Evolutionary conservation across 2,888 invertebrate genomes (phyloP), one percentile per base, ranked within the genome.

Genomic region (Apocheima hispidaria): DNA sequence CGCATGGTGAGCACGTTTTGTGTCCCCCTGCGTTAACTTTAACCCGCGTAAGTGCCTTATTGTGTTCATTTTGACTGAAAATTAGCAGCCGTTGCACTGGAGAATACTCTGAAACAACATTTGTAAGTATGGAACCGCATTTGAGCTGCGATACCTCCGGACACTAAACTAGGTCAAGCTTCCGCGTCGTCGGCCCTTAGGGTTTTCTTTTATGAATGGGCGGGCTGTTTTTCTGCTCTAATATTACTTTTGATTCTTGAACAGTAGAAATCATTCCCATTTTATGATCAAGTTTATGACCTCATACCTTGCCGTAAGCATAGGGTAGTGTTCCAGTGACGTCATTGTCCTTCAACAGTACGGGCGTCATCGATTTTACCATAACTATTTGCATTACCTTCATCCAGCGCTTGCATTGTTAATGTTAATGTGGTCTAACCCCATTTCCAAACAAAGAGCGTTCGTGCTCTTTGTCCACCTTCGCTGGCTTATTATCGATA

Each of bases 141-240:
- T 60, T 50, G 60, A 55, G 54, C 64, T 59, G 66, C 53, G 60
- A 63, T 63, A 71, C 70, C 71, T 69, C 66, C 63, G 60, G 72
- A 77, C 70, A 54, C 53, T 69, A 70, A 92, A 84, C 75, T 91
- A 84, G 92, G 92, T 91, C 92, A 91, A 79, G 83, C 88, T 86
- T 85, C 86, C 85, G 87, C 82, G 90, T 87, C 86, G 88, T 86
- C 86, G 78, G 79, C 80, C 79, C 78, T 74, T 81, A 80, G 77
- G 79, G 75, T 78, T 83, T 83, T 88, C 84, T 84, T 85, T 88
- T 87, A 86, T 86, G 84, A 86, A 84, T 85, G 84, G 82, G 80
- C 72, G 81, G 81, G 76, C 75, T 82, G 77, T 79, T 82, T 82
- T 77, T 79, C 67, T 75, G 68, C 69, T 65, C 58, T 69, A 69